A percentile compares a stretch with the other conserved stretches of the same genome.
Evolutionary conservation across 2,113 vertebrate genomes (phyloP).

Genomic region (Dipodomys stephensi): DNA sequence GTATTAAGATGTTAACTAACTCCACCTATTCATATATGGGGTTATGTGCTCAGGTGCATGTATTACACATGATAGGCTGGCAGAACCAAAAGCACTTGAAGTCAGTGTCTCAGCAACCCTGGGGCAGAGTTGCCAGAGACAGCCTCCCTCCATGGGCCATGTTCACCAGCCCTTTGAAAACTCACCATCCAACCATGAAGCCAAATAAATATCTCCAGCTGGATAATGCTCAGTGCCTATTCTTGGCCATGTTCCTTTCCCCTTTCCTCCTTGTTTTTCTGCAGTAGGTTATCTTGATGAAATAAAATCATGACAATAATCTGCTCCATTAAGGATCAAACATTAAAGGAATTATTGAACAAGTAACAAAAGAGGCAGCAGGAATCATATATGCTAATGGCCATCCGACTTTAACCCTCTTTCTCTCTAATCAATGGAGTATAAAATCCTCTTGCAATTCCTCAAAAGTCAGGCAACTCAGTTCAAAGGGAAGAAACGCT

Average conservation of each 20-base stretch:
- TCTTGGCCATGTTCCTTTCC: neutral
- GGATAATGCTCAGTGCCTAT: slow-evolving; percentile 61
- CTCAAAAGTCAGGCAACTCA: slow-evolving; percentile 15
- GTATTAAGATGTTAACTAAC: neutral
- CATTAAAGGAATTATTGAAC: slow-evolving; percentile 82
- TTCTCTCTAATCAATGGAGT: slow-evolving; percentile 70
- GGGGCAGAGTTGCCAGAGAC: neutral
- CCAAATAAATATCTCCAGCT: slow-evolving; percentile 65
- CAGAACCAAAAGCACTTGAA: slow-evolving; percentile 32
- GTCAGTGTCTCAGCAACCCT: neutral
- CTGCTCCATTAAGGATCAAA: slow-evolving; percentile 83
- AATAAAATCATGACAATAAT: slow-evolving; percentile 86
- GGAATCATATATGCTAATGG: slow-evolving; percentile 77
- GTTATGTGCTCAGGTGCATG: neutral
- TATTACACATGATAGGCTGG: neutral
- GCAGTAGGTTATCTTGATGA: slow-evolving; percentile 82
- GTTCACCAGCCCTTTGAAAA: neutral
- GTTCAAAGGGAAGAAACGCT: neutral
- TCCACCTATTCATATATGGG: neutral
- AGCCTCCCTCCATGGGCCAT: neutral
- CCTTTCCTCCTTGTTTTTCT: slow-evolving; percentile 72
- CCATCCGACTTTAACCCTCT: slow-evolving; percentile 50
- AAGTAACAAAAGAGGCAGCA: slow-evolving; percentile 74
- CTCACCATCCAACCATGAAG: slow-evolving; percentile 60
- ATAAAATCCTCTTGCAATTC: slow-evolving; percentile 24